Percentiles rank a stretch among this genome's conserved stretches.
phyloP scores from a whole-genome alignment of 2,888 invertebrate species.

The Epistrophe grossulariae region DNA sequence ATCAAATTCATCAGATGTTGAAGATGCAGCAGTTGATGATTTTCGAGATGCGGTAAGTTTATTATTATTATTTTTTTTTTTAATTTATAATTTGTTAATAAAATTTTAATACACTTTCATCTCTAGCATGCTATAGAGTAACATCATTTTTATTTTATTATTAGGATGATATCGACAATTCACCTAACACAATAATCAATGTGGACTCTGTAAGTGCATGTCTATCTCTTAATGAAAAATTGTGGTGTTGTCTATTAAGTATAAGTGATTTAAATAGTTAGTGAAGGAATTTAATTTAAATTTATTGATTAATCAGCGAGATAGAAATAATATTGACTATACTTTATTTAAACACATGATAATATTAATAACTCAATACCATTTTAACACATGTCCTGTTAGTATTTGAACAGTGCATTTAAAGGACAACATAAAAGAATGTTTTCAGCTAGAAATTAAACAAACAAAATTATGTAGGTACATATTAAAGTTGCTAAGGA shows the following conservation, averaged over 20 bases:
- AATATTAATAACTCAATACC: too few species aligned
- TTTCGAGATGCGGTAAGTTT: slow-evolving; percentile 83
- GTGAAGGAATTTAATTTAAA: background rate
- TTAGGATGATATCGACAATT: slow-evolving; percentile 64
- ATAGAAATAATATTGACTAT: background rate
- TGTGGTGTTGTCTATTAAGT: background rate
- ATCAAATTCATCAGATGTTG: slow-evolving; percentile 83
- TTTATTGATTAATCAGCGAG: background rate
- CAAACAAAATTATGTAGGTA: too few species aligned
- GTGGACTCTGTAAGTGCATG: slow-evolving; percentile 80
- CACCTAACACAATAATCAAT: slow-evolving; percentile 73
- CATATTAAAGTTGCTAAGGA: too few species aligned
- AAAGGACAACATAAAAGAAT: too few species aligned
- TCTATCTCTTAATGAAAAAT: background rate
- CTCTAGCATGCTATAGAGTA: slow-evolving; percentile 35
- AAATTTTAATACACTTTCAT: slow-evolving; percentile 32
- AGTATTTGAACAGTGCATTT: too few species aligned
- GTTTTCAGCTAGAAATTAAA: too few species aligned
- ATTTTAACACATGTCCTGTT: too few species aligned
- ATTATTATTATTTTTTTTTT: background rate
- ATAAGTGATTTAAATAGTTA: background rate
- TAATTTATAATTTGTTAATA: background rate
- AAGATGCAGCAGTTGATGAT: slow-evolving; percentile 77
- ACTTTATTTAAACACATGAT: background rate
- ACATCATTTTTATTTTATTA: slow-evolving; percentile 43